Conservation (phyloP, 2,113 vertebrate species). For the Apeltes quadracus region DNA sequence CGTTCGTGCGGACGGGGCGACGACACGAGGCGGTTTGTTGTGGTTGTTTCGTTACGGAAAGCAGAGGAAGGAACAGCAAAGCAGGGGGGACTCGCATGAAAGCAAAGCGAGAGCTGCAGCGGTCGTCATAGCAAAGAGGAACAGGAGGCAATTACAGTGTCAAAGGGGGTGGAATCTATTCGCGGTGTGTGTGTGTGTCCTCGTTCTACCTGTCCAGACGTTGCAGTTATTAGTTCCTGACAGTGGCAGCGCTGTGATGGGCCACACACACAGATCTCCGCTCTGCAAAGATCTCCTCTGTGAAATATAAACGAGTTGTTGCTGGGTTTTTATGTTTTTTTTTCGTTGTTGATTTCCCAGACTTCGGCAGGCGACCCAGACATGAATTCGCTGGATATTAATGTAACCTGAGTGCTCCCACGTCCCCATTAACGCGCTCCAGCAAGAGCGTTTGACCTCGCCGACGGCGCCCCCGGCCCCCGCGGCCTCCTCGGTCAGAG, state of each 20-base stretch:
- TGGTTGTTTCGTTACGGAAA: too few relatives aligned
- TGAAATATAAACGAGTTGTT: not conserved
- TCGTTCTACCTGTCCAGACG: not conserved
- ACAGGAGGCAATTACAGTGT: not conserved
- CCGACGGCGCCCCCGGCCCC: not conserved
- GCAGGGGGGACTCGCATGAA: slow-evolving; percentile 8
- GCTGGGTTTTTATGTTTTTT: too few relatives aligned
- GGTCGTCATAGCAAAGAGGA: not conserved
- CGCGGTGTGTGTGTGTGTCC: slow-evolving; percentile 16
- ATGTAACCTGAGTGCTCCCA: slow-evolving; percentile 21
- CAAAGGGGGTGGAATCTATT: slow-evolving; percentile 15
- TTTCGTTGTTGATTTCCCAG: slow-evolving; percentile 3
- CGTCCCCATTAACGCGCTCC: slow-evolving; percentile 20
- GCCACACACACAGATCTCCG: slow-evolving; percentile 1
- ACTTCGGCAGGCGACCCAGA: slow-evolving; percentile 3
- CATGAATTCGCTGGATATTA: slow-evolving; percentile 21
- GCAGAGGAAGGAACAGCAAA: slow-evolving; percentile 2
- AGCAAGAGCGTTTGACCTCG: slow-evolving; percentile 21
- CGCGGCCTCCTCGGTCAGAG: not conserved
- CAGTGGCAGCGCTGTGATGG: not conserved
- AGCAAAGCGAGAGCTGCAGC: not conserved
- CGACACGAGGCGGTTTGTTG: too few relatives aligned
- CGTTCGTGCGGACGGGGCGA: too few relatives aligned
- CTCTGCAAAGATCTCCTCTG: not conserved
- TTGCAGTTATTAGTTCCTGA: slow-evolving; percentile 11